Conservation (phyloP, 2,888 invertebrate genomes). For the Clepsis dumicolana region DNA sequence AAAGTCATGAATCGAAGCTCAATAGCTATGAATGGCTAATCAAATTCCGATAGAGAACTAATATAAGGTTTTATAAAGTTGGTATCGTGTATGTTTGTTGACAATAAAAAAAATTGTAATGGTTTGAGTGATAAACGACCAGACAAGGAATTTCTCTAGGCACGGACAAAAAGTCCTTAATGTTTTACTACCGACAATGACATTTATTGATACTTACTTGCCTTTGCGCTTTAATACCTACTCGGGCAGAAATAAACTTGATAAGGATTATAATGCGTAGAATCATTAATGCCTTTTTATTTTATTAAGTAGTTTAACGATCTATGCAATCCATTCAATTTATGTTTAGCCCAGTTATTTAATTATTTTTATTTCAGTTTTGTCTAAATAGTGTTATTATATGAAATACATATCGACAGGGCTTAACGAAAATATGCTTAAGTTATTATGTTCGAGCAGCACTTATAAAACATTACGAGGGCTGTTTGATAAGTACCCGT, state of each 20-base stretch:
- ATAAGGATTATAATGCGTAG: not conserved
- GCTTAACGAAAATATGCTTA: no score
- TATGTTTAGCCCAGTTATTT: not conserved
- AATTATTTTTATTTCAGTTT: no score
- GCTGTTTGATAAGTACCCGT: no score
- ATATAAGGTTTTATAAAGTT: not conserved
- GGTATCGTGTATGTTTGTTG: not conserved
- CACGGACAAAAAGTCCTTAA: constrained; percentile 1
- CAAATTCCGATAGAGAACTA: not conserved
- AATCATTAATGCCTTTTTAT: constrained; percentile 1
- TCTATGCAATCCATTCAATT: not conserved
- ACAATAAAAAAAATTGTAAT: not conserved
- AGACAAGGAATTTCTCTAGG: not conserved
- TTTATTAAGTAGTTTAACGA: not conserved
- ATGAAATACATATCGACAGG: not conserved
- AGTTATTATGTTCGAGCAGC: no score
- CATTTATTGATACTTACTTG: constrained; percentile 5
- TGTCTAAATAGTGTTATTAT: not conserved
- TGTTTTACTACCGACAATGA: constrained; percentile 6
- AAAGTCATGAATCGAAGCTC: not conserved
- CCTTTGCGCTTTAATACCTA: not conserved
- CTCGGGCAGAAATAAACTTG: not conserved
- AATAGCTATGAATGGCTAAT: not conserved
- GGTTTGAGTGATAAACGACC: constrained; percentile 1
- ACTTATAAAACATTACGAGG: no score